These are phyloP conservation scores for Vidua chalybeata DNA, from an alignment of 2,113 vertebrate genomes.

Conservation along the genomic window DNA sequence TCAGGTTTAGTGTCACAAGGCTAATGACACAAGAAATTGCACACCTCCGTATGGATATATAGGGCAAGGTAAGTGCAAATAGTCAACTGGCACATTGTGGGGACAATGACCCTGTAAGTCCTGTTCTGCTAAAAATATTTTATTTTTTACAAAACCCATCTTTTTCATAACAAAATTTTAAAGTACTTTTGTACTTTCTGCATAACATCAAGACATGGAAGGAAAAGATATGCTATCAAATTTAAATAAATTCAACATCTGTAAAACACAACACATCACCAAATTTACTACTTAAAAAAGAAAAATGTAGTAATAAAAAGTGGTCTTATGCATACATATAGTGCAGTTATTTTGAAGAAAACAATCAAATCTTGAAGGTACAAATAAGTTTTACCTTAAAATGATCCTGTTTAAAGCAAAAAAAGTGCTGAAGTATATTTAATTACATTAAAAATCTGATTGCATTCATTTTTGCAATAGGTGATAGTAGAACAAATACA, in stretches of 20 bases:
- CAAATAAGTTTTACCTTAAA: conserved; percentile 72
- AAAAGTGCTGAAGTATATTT: conserved; percentile 81
- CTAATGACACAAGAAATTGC: conserved; percentile 93
- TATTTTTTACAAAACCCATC: conserved; percentile 97
- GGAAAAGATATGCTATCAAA: conserved; percentile 83
- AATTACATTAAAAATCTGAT: conserved; percentile 74
- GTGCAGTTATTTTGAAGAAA: conserved; percentile 77
- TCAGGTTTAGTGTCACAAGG: conserved; percentile 87
- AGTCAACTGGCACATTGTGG: conserved; percentile 99
- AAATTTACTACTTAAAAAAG: conserved; percentile 71
- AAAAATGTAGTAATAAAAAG: conserved; percentile 71
- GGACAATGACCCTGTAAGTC: conserved; percentile 99
- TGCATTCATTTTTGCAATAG: conserved; percentile 74
- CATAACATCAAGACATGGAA: conserved; percentile 99
- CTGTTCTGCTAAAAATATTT: conserved; percentile 99
- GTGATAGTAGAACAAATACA: conserved; percentile 59
- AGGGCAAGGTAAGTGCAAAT: conserved; percentile 98
- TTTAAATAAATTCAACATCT: conserved; percentile 72
- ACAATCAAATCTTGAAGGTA: conserved; percentile 71
- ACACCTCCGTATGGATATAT: conserved; percentile 92
- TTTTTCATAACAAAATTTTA: conserved; percentile 89
- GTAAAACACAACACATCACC: conserved; percentile 76
- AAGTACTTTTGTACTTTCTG: conserved; percentile 96
- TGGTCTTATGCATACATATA: conserved; percentile 78
- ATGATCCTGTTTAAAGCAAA: conserved; percentile 77